Base-by-base conservation (phyloP, 2,113 vertebrate species). In the Eurypyga helias region DNA sequence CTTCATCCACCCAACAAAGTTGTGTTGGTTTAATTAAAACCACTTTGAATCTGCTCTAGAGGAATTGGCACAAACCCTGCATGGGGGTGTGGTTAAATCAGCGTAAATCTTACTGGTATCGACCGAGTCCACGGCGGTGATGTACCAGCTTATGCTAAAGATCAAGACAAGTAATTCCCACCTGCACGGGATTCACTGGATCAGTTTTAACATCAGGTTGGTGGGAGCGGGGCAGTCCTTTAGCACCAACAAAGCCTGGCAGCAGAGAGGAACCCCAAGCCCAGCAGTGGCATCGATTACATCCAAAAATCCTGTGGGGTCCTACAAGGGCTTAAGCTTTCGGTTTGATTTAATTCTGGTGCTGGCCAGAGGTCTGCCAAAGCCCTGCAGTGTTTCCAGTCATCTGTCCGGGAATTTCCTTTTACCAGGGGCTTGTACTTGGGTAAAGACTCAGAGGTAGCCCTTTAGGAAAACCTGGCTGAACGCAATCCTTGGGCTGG, bases 401-500 rank as follows among this genome's bases (percentile, higher is more conserved):
- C 25, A 8, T 82, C 87, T 78, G 51, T 60, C 43, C 58, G n/a
- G 65, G 84, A 90, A 46, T 87, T 93, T 92, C 48, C 49, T 34
- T n/a, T n/a, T n/a, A n/a, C n/a, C n/a, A n/a, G 78, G 57, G 34
- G 19, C 11, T n/a, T 87, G 65, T 79, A 46, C 26, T 89, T 0
- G 0, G 69, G 62, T 66, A 79, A 75, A 55, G 78, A 93, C 85
- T 97, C 89, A 89, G 52, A 80, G 46, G 38, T 19, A 83, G 58
- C 65, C 81, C 48, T 76, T 91, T 38, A 83, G 85, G 70, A 90
- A 93, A 94, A 87, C 65, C 70, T 79, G 66, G 78, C 70, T 85
- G 73, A 84, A 71, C 15, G 46, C 70, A 17, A 3, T 46, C 57
- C 61, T 67, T 18, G 72, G 78, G 82, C 69, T 94, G 87, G 48